Percentiles rank a stretch among this genome's conserved stretches.
Evolutionary conservation across 2,797 vertebrate genomes (phyloP).

Genomic region (Spinus pinus): DNA sequence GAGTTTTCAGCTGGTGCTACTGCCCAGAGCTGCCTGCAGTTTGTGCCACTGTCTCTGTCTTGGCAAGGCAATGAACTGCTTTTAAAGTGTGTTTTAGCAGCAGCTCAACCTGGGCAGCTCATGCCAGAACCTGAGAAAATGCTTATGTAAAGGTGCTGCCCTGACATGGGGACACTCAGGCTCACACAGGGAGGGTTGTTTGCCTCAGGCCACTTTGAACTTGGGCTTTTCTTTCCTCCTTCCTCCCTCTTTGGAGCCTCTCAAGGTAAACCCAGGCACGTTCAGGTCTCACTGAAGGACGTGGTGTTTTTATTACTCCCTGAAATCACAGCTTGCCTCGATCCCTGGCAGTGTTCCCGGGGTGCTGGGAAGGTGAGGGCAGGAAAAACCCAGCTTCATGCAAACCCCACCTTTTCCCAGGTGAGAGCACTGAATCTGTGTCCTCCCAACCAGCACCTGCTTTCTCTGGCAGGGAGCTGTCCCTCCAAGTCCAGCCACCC

Average conservation of each 20-base stretch:
- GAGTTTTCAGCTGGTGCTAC: neutral
- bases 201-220: neutral
- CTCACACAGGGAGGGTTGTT: neutral
- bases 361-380: neutral
- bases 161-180: neutral
- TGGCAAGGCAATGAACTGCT: neutral
- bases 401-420: neutral
- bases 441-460: neutral
- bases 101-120: neutral
- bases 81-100: neutral
- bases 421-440: neutral
- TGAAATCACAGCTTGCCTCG: neutral
- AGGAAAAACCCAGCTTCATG: neutral
- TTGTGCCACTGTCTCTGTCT: neutral
- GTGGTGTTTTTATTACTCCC: neutral
- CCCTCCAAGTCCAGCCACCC: neutral
- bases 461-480: neutral
- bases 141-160: neutral
- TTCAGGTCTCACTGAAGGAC: neutral
- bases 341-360: accelerated
- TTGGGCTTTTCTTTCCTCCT: neutral
- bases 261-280: neutral
- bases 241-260: neutral
- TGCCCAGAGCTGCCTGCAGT: neutral
- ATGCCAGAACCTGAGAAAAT: neutral